Percentiles rank a stretch among this genome's conserved stretches.
phyloP scores from a whole-genome alignment of 1,140 invertebrate species.

The Drosophila watanabei region DNA sequence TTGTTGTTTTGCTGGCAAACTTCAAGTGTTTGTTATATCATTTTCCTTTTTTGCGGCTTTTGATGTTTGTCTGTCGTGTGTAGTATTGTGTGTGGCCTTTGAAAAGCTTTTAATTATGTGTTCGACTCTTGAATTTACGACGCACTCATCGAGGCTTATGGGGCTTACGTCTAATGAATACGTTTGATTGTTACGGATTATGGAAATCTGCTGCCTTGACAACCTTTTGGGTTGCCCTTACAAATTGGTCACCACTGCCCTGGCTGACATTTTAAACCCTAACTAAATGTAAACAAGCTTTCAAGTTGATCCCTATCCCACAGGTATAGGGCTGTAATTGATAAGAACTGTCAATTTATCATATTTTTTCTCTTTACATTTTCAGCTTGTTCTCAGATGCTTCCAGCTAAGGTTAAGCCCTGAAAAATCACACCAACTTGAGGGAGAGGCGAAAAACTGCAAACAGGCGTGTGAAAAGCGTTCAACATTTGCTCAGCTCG shows the following conservation, averaged over 20 bases:
- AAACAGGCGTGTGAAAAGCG: constrained; percentile 62
- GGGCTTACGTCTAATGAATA: constrained; percentile 34
- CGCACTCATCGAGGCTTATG: constrained; percentile 34
- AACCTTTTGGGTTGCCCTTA: background rate
- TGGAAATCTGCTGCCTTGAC: constrained; percentile 29
- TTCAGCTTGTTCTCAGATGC: background rate
- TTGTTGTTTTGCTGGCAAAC: background rate
- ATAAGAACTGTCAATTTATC: constrained; percentile 81
- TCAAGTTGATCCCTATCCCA: background rate
- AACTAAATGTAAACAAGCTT: constrained; percentile 59
- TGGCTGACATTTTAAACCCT: constrained; percentile 22
- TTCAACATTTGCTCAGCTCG: constrained; percentile 49
- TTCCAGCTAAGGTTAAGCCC: constrained; percentile 28
- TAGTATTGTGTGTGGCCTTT: constrained; percentile 40
- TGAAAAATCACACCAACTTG: constrained; percentile 24
- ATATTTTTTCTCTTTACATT: constrained; percentile 18
- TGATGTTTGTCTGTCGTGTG: constrained; percentile 3
- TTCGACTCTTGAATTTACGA: constrained; percentile 74
- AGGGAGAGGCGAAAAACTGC: constrained; percentile 13
- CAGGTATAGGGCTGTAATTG: constrained; percentile 51
- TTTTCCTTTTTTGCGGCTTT: constrained; percentile 20
- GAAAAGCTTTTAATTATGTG: constrained; percentile 77
- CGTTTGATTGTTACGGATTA: constrained; percentile 39
- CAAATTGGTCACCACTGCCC: constrained; percentile 17
- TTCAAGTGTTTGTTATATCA: constrained; percentile 23